A percentile compares a stretch with the other conserved stretches of the same genome.
These are phyloP conservation scores for Bombus balteatus DNA, from an alignment of 1,140 invertebrate genomes.

Conservation along the genomic window DNA sequence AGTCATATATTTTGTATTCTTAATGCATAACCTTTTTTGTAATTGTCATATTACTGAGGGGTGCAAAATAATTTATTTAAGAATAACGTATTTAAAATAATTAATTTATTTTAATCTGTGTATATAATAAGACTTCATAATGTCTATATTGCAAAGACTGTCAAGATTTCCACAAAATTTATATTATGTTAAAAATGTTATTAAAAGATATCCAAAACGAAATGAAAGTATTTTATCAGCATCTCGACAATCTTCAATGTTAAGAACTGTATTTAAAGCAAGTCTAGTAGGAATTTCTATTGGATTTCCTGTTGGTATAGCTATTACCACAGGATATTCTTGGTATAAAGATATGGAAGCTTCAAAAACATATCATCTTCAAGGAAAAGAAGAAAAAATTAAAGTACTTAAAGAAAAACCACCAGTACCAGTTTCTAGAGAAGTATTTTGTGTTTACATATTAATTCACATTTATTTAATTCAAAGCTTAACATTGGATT, in stretches of 20 bases:
- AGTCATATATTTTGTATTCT: background rate
- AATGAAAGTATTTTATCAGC: slow-evolving; percentile 51
- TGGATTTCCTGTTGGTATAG: slow-evolving; percentile 83
- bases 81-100: background rate
- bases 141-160: slow-evolving; percentile 55
- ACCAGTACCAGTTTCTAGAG: slow-evolving; percentile 77
- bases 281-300: slow-evolving; percentile 81
- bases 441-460: slow-evolving; percentile 69
- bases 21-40: background rate
- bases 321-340: slow-evolving; percentile 82
- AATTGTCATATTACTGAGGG: background rate
- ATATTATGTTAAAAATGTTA: slow-evolving; percentile 53
- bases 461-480: background rate
- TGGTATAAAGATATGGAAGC: slow-evolving; percentile 77
- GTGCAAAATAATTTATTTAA: background rate
- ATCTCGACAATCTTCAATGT: slow-evolving; percentile 65
- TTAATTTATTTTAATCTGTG: background rate
- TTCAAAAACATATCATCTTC: slow-evolving; percentile 80
- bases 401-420: slow-evolving; percentile 83
- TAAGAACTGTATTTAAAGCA: slow-evolving; percentile 58
- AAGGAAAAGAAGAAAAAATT: slow-evolving; percentile 77
- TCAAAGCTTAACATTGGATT: background rate
- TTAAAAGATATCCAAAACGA: slow-evolving; percentile 32
- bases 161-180: slow-evolving; percentile 65
- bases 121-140: background rate